These are phyloP conservation scores for Asbolus verrucosus DNA, from an alignment of 1,140 invertebrate species.

Conservation along the genomic window DNA sequence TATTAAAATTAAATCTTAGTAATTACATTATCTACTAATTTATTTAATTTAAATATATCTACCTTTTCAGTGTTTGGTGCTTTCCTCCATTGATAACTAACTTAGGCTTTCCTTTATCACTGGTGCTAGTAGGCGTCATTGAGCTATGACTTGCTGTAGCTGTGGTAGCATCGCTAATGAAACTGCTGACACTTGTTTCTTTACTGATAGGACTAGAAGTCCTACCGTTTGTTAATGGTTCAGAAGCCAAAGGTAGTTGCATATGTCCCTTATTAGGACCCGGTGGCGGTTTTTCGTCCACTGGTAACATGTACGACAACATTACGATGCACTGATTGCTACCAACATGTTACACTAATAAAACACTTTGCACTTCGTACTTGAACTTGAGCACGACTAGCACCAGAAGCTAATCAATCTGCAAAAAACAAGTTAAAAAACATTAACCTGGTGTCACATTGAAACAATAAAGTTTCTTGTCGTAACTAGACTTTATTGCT, in stretches of 20 bases:
- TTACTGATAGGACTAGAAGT: conserved; percentile 63
- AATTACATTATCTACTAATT: too few relatives aligned
- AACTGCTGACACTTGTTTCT: conserved; percentile 71
- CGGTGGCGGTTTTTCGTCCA: conserved; percentile 73
- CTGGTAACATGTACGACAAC: conserved; percentile 76
- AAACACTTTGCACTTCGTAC: neutral
- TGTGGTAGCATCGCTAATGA: conserved; percentile 69
- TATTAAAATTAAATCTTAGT: too few relatives aligned
- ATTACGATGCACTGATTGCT: conserved; percentile 61
- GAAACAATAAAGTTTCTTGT: too few relatives aligned
- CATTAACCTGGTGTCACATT: too few relatives aligned
- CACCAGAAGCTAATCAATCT: conserved; percentile 9
- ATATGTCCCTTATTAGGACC: conserved; percentile 68
- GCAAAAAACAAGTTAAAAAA: neutral
- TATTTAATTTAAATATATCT: conserved; percentile 58
- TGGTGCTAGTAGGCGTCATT: conserved; percentile 68
- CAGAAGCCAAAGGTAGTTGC: conserved; percentile 61
- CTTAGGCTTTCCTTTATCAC: conserved; percentile 71
- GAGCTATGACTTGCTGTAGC: conserved; percentile 67
- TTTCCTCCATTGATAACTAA: conserved; percentile 71
- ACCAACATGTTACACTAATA: conserved; percentile 16
- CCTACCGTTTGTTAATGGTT: conserved; percentile 53
- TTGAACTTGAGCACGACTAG: neutral
- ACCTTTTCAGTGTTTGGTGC: conserved; percentile 73
- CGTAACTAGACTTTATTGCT: too few relatives aligned